Evolutionary conservation across 2,888 invertebrate species (phyloP).

Genomic region (Nephrocerus scutellatus): DNA sequence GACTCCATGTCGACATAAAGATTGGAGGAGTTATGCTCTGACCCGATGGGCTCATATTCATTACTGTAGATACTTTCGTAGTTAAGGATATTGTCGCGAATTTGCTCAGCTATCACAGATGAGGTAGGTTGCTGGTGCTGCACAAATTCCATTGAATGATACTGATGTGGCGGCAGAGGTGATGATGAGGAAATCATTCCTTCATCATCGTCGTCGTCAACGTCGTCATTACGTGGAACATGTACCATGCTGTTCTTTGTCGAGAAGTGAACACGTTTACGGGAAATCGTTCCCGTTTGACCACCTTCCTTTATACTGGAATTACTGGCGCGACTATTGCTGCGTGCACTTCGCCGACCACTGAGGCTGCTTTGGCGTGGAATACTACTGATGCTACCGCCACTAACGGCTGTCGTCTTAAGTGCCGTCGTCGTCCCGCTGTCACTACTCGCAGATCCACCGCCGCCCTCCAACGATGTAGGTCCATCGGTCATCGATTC

Average conservation of each 20-base stretch:
- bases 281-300: slow-evolving; percentile 29
- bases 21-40: slow-evolving; percentile 49
- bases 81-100: slow-evolving; percentile 47
- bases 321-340: slow-evolving; percentile 22
- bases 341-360: slow-evolving; percentile 30
- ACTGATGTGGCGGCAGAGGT: background rate
- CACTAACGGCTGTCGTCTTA: slow-evolving; percentile 32
- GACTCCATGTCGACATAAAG: slow-evolving; percentile 61
- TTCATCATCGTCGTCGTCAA: slow-evolving; percentile 26
- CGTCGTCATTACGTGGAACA: slow-evolving; percentile 41
- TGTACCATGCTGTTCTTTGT: slow-evolving; percentile 56
- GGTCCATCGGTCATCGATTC: slow-evolving; percentile 37
- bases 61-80: slow-evolving; percentile 65
- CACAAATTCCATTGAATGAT: slow-evolving; percentile 3
- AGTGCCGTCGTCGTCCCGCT: slow-evolving; percentile 13
- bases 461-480: slow-evolving; percentile 24
- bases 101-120: slow-evolving; percentile 19
- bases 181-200: slow-evolving; percentile 22
- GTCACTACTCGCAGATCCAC: slow-evolving; percentile 38
- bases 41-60: slow-evolving; percentile 63
- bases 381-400: slow-evolving; percentile 47
- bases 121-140: too few relatives aligned
- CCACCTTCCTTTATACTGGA: slow-evolving; percentile 18
- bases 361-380: slow-evolving; percentile 35
- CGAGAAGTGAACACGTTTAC: slow-evolving; percentile 58